Percentiles rank a stretch among this genome's conserved stretches.
phyloP scores from a whole-genome alignment of 2,797 vertebrate species.

The Cuculus canorus region DNA sequence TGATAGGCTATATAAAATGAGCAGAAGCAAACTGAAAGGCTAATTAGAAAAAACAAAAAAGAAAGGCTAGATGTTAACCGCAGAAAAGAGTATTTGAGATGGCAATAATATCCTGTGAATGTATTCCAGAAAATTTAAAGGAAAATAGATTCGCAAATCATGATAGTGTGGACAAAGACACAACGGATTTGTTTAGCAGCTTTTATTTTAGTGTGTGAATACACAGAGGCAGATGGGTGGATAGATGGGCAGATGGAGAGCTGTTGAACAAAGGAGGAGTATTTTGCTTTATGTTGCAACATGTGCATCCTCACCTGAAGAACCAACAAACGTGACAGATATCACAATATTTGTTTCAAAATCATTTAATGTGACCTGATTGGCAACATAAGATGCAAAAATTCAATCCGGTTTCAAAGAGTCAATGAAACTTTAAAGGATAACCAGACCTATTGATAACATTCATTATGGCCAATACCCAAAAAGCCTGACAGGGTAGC shows the following conservation, averaged over 20 bases:
- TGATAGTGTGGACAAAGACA: not conserved
- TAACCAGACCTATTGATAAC: not conserved
- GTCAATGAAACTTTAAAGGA: not conserved
- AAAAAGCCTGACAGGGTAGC: not conserved
- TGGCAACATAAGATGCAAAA: not conserved
- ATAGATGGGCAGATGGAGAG: conserved; percentile 28
- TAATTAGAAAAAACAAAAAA: conserved; percentile 50
- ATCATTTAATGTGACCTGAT: not conserved
- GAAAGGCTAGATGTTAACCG: not conserved
- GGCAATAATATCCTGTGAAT: not conserved
- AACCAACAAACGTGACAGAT: not conserved
- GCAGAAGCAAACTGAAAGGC: conserved; percentile 5
- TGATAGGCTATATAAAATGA: conserved; percentile 25
- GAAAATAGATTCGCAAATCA: not conserved
- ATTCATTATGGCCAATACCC: not conserved
- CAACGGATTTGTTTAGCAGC: not conserved
- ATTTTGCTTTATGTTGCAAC: not conserved
- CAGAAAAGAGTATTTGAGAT: not conserved
- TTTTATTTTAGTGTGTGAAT: conserved; percentile 18
- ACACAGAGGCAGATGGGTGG: conserved; percentile 30
- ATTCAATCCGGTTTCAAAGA: not conserved
- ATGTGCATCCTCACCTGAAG: conserved; percentile 28
- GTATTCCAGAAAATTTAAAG: not conserved
- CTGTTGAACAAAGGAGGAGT: conserved; percentile 15
- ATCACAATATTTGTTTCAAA: not conserved